Base-by-base conservation (phyloP, 2,888 invertebrate species). In the Brachycybe producta region DNA sequence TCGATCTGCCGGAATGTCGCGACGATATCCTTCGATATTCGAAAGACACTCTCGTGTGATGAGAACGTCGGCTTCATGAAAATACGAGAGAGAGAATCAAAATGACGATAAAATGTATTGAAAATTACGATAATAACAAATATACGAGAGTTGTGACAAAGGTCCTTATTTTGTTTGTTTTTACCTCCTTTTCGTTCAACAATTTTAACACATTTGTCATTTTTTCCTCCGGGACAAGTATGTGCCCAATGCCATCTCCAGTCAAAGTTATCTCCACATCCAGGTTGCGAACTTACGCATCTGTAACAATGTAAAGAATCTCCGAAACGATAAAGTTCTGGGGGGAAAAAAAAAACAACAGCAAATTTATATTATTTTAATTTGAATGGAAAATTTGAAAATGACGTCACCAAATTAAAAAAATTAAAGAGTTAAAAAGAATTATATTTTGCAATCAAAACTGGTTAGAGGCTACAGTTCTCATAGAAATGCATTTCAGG, bases 131-230 rank as follows among this genome's bases (percentile, higher is more conserved):
- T n/a, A n/a, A n/a, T n/a, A n/a, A n/a, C n/a, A n/a, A n/a, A n/a
- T n/a, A n/a, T n/a, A n/a, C n/a, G n/a, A 42, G 19, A n/a, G n/a
- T n/a, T n/a, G n/a, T n/a, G n/a, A n/a, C n/a, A n/a, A n/a, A n/a
- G n/a, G n/a, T n/a, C n/a, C n/a, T n/a, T n/a, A n/a, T 8, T 15
- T 48, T 15, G 15, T n/a, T n/a, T n/a, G n/a, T n/a, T 60, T 64
- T 65, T 68, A 86, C 88, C 83, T 72, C 83, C 86, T 75, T 83
- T 84, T 50, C 75, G 73, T 65, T 91, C 90, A 52, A 83, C 80
- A 11, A 91, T 75, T 71, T 91, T 90, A 0, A 91, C 83, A 69
- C 91, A 91, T 60, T 84, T 81, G 65, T 91, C 90, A 64, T 85
- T 78, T n/a, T n/a, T n/a, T 53, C 73, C 73, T 60, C 86, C 84